Conservation (phyloP, 2,797 vertebrate genomes). For the Labeo calbasu region DNA sequence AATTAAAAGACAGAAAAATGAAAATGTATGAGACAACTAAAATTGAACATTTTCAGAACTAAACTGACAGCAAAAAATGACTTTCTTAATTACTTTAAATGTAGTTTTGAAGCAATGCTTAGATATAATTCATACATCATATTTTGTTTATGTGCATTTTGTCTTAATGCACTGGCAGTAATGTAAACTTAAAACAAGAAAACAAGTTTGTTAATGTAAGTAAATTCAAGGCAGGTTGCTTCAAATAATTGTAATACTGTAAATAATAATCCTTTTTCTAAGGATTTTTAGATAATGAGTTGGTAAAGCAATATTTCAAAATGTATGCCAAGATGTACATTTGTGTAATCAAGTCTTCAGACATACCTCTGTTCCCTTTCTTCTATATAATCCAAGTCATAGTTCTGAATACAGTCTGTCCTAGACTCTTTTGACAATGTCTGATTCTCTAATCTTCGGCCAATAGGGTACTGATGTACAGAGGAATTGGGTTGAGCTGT, state of each 20-base stretch:
- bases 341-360: constrained; percentile 9
- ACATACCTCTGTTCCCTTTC: constrained; percentile 80
- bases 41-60: not conserved
- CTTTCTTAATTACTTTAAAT: not conserved
- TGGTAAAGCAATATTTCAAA: not conserved
- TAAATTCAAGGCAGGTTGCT: not conserved
- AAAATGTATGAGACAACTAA: constrained; percentile 15
- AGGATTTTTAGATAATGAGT: not conserved
- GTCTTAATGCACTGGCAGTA: not conserved
- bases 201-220: not conserved
- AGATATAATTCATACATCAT: not conserved
- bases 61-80: not conserved
- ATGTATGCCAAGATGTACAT: not conserved
- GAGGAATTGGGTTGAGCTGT: constrained; percentile 91
- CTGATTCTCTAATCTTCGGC: constrained; percentile 78
- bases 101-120: not conserved
- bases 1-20: constrained; percentile 7
- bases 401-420: constrained; percentile 80
- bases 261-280: not conserved
- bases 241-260: not conserved
- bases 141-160: not conserved
- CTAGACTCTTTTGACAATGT: constrained; percentile 76
- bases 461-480: constrained; percentile 88
- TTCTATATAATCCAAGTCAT: constrained; percentile 84
- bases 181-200: not conserved